These are phyloP conservation scores for Oligia strigilis DNA, from an alignment of 2,888 invertebrate genomes.

Conservation along the genomic window DNA sequence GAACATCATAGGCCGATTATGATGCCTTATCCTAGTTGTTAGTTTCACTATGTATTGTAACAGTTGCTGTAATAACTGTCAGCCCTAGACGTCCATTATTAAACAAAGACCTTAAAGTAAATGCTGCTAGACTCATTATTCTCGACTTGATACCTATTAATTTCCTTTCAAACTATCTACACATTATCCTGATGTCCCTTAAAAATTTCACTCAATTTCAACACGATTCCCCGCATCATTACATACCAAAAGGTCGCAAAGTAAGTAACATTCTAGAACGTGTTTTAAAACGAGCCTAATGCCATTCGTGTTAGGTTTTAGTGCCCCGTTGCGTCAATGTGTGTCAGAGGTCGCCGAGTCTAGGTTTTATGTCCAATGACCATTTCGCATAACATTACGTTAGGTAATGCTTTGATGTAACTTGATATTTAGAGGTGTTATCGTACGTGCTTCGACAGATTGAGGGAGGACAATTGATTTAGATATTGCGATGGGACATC, in stretches of 20 bases:
- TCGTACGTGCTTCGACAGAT: slow-evolving; percentile 28
- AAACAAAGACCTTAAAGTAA: neutral
- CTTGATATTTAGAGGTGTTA: slow-evolving; percentile 63
- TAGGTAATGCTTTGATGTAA: slow-evolving; percentile 60
- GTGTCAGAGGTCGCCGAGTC: slow-evolving; percentile 71
- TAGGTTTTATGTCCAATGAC: slow-evolving; percentile 74
- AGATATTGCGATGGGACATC: slow-evolving; percentile 34
- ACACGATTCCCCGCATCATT: slow-evolving; percentile 56
- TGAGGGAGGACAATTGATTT: slow-evolving; percentile 46
- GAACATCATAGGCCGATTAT: neutral
- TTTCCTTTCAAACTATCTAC: neutral
- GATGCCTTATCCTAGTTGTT: neutral
- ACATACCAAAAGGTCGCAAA: slow-evolving; percentile 62
- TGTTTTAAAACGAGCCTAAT: slow-evolving; percentile 67
- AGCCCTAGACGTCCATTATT: neutral
- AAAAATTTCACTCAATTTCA: slow-evolving; percentile 64
- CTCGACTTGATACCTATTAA: neutral
- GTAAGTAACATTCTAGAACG: slow-evolving; percentile 65
- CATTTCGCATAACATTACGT: slow-evolving; percentile 74
- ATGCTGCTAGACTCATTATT: neutral
- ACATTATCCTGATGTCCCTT: neutral
- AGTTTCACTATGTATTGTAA: neutral
- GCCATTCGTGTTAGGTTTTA: slow-evolving; percentile 63
- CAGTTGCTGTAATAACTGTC: neutral
- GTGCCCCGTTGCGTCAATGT: slow-evolving; percentile 63